Conservation (phyloP, 92 coral and sea anemone genomes). For the Actinernus sp. region DNA sequence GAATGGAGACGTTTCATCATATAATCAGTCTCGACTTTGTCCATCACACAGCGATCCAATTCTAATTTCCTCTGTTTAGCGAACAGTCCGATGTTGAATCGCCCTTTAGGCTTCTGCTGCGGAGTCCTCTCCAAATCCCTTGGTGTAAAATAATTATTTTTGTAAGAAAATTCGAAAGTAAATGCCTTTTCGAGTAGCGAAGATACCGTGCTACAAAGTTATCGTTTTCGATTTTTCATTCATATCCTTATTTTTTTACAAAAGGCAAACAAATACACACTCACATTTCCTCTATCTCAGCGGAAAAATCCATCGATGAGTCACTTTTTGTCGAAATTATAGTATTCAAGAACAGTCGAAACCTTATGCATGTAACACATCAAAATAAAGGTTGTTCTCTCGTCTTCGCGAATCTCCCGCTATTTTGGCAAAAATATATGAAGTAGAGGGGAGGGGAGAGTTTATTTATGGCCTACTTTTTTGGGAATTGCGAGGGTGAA, state of each 20-base stretch:
- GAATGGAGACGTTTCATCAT: conserved; percentile 4
- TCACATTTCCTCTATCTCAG: background rate
- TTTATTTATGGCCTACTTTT: background rate
- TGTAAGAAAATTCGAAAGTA: background rate
- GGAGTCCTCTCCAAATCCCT: background rate
- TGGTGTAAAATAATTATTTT: background rate
- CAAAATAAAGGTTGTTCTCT: conserved; percentile 1
- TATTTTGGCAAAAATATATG: background rate
- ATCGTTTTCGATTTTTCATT: conserved; percentile 5
- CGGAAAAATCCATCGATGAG: too few species aligned
- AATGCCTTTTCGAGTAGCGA: conserved; percentile 1
- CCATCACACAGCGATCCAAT: conserved; percentile 3
- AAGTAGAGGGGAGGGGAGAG: background rate
- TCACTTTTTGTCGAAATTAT: too few species aligned
- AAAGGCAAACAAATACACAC: background rate
- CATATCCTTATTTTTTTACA: background rate
- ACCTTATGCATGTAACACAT: background rate
- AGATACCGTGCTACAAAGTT: background rate
- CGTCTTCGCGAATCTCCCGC: conserved; percentile 1
- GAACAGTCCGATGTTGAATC: conserved; percentile 8
- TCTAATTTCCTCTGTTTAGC: conserved; percentile 11
- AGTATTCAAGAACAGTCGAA: background rate
- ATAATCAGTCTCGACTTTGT: conserved; percentile 7
- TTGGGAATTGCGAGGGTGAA: too few species aligned
- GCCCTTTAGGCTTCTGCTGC: conserved; percentile 3